Evolutionary conservation across 2,113 vertebrate genomes (phyloP), one percentile per base, ranked within the genome.

Genomic region (Chaetura pelagica): DNA sequence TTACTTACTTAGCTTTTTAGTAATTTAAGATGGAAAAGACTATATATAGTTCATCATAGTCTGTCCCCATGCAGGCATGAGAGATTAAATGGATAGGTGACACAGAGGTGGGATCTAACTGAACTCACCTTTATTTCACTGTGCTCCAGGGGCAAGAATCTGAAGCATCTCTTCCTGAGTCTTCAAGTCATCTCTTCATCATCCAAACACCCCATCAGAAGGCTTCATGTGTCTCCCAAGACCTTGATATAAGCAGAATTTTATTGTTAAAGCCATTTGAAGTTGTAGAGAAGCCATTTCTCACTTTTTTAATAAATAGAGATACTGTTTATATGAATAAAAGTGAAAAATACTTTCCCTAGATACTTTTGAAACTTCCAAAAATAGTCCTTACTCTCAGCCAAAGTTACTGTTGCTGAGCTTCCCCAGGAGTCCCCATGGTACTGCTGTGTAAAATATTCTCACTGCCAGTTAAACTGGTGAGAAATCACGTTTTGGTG

Each of bases 221-320:
- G 51, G 73, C 59, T 96, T 96, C 93, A 95, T 96, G 89, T 80
- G 94, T 94, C 95, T 94, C 92, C 67, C 57, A 90, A 97, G 97
- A 96, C 93, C 84, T 90, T 92, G 74, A 76, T 94, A 90, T 90
- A 96, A 94, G 85, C 64, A 87, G 66, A 92, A 88, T 84, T 94
- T 94, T 92, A 97, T 96, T 97, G 96, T 93, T 86, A 92, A 95
- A 94, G 59, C 94, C 82, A 97, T 94, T 89, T 94, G 89, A 94
- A 94, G 92, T 89, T 77, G 94, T 91, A 77, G 85, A 94, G 66
- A 95, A 95, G 66, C 44, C 51, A 87, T 96, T 94, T 94, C 90
- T 93, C 93, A 90, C 79, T 97, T 97, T 97, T 97, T 96, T 83
- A 96, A 97, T 96, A 96, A 93, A 94, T 91, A 97, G 93, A 46